Evolutionary conservation across 2,113 vertebrate species (phyloP).

Genomic region (Dipodomys spectabilis): DNA sequence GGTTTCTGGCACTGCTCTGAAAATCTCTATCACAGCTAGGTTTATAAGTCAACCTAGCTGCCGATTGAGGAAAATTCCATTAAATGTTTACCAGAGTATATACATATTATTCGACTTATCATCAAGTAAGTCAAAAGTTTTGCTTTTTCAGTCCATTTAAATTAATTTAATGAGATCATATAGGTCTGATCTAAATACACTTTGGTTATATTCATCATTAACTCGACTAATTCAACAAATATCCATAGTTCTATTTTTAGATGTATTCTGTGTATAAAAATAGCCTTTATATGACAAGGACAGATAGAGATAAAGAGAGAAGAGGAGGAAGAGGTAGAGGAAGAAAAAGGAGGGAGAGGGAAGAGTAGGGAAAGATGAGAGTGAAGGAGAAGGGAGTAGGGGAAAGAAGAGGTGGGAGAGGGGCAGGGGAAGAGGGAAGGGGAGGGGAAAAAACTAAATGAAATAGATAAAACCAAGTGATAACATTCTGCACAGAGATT

Average conservation of each 20-base stretch:
- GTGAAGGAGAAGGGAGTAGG: too few species aligned
- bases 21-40: constrained; percentile 58
- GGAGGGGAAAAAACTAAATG: not conserved
- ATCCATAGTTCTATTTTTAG: constrained; percentile 3
- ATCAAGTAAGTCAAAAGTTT: not conserved
- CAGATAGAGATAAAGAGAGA: not conserved
- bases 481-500: constrained; percentile 31
- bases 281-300: constrained; percentile 1
- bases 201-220: constrained; percentile 48
- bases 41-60: constrained; percentile 16
- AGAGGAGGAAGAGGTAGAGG: not conserved
- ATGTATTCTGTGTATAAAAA: constrained; percentile 4
- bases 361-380: too few species aligned
- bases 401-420: too few species aligned
- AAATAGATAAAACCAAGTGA: constrained; percentile 34
- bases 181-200: not conserved
- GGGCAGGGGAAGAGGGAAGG: not conserved
- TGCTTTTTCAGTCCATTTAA: constrained; percentile 44
- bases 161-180: constrained; percentile 43
- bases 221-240: constrained; percentile 33
- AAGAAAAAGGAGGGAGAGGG: not conserved
- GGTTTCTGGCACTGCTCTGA: constrained; percentile 21
- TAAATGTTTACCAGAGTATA: constrained; percentile 42
- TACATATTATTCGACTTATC: constrained; percentile 29
- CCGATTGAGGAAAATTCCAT: constrained; percentile 45